These are phyloP conservation scores for Loxodonta africana DNA, from an alignment of 2,113 vertebrate genomes.

Conservation along the genomic window DNA sequence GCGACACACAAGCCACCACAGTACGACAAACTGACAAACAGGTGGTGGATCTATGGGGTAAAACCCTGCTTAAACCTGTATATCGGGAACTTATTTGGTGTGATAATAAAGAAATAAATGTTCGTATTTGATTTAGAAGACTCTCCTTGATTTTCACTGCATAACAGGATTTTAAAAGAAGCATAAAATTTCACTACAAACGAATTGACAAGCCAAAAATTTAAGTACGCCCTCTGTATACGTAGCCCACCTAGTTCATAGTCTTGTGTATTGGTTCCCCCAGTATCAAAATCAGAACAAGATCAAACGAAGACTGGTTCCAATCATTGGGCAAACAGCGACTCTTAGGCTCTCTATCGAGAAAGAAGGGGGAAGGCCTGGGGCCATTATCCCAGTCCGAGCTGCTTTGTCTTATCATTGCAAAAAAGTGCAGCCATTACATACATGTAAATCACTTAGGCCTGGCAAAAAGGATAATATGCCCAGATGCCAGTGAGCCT, in stretches of 20 bases:
- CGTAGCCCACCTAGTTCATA: background rate
- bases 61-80: constrained; percentile 3
- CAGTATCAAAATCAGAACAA: constrained; percentile 22
- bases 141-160: background rate
- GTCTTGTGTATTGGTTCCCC: background rate
- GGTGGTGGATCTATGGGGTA: background rate
- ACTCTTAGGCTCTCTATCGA: background rate
- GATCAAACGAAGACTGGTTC: background rate
- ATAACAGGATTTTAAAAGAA: constrained; percentile 1
- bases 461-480: background rate
- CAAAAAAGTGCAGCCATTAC: background rate
- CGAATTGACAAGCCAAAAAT: background rate
- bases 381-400: background rate
- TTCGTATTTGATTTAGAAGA: constrained; percentile 21
- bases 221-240: background rate
- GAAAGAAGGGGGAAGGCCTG: background rate
- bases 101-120: background rate
- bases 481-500: background rate
- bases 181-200: background rate
- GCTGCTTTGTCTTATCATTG: background rate
- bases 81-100: background rate
- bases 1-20: background rate
- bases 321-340: background rate
- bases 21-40: background rate
- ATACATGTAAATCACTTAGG: background rate